phyloP scores from a whole-genome alignment of 2,113 vertebrate genomes.

The Tachysurus fulvidraco region DNA sequence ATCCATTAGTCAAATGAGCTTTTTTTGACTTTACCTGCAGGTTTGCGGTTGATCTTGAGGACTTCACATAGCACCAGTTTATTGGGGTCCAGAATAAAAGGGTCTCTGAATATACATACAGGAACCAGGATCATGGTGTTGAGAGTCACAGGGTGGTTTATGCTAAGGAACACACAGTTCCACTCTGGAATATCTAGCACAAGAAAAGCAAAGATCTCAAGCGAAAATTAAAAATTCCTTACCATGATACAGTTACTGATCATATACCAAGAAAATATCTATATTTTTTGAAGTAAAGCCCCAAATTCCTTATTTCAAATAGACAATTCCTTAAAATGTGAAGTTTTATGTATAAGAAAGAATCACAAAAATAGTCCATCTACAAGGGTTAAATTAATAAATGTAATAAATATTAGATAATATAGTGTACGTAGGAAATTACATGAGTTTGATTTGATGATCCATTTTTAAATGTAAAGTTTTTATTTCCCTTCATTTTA shows the following conservation, averaged over 20 bases:
- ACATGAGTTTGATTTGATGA: too few species aligned
- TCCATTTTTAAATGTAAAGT: too few species aligned
- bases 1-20: not conserved
- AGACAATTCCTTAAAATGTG: too few species aligned
- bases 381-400: too few species aligned
- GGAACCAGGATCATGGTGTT: constrained; percentile 85
- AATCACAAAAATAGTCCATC: too few species aligned
- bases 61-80: constrained; percentile 78
- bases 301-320: too few species aligned
- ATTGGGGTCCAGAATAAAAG: constrained; percentile 73
- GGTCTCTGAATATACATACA: constrained; percentile 74
- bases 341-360: too few species aligned
- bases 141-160: constrained; percentile 73
- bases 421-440: too few species aligned
- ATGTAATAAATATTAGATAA: too few species aligned
- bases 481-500: too few species aligned
- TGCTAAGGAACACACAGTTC: constrained; percentile 77
- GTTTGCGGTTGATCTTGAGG: constrained; percentile 74
- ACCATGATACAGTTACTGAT: not conserved
- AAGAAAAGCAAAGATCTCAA: not conserved
- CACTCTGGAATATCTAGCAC: constrained; percentile 74
- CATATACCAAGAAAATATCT: not conserved
- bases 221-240: not conserved
- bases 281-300: too few species aligned
- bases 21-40: constrained; percentile 65